These are phyloP conservation scores for Macropodus opercularis DNA, from an alignment of 2,797 vertebrate genomes.

Conservation along the genomic window DNA sequence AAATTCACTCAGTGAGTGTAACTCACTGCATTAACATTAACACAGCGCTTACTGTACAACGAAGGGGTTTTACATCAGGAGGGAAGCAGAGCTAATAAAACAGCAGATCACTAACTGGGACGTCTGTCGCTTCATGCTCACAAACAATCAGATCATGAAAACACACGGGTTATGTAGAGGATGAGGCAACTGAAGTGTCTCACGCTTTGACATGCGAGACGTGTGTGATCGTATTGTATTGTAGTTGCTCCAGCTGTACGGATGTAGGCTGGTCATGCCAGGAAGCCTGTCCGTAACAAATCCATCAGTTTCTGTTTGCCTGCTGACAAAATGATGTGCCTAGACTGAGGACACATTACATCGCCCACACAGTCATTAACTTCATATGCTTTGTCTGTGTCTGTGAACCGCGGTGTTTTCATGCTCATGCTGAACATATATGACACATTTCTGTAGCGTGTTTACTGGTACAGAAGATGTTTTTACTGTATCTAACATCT, in stretches of 20 bases:
- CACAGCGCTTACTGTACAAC: conserved; percentile 10
- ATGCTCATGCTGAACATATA: no score
- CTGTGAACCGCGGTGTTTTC: no score
- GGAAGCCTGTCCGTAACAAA: conserved; percentile 27
- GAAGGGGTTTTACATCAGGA: conserved; percentile 35
- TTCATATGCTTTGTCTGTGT: neutral
- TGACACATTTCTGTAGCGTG: no score
- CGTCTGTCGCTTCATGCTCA: conserved; percentile 45
- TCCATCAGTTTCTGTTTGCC: conserved; percentile 27
- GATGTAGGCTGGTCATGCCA: neutral
- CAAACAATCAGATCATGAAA: conserved; percentile 24
- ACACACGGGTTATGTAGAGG: neutral
- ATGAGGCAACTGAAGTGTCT: neutral
- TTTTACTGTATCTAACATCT: no score
- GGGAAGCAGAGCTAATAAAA: conserved; percentile 42
- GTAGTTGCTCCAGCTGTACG: neutral
- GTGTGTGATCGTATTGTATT: neutral
- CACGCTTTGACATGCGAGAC: neutral
- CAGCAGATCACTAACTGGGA: conserved; percentile 27
- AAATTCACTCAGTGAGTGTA: conserved; percentile 57
- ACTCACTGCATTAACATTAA: conserved; percentile 40
- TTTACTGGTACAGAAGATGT: no score
- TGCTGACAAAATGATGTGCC: conserved; percentile 15
- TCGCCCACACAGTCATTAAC: conserved; percentile 18
- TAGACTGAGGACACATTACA: conserved; percentile 19